Base-by-base conservation (phyloP, 2,797 vertebrate species). In the Aplochiton taeniatus region DNA sequence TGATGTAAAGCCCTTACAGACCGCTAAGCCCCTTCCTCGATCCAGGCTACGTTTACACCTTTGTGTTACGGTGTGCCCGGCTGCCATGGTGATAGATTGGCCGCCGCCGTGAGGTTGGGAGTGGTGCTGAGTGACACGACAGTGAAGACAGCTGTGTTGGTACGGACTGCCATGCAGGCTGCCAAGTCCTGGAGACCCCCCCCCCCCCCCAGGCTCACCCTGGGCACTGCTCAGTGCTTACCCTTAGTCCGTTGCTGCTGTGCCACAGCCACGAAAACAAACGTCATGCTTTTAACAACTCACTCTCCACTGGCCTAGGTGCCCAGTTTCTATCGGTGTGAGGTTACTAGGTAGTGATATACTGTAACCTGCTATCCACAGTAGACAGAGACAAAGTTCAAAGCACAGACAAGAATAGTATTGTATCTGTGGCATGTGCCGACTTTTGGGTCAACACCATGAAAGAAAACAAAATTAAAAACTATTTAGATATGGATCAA, bases 141-240 rank as follows among this genome's bases (percentile, higher is more conserved):
- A 84, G 90, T 83, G 50, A n/a, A 79, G 89, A 88, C 90, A 89
- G 87, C 90, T 89, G 89, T 84, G 83, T 83, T 90, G 90, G 87
- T 89, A 88, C 68, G 44, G 65, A 60, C 62, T 41, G 63, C 19
- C 6, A 13, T 67, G 65, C 66, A 54, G 0, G 60, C 81, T 88
- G 88, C 88, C 88, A 91, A 89, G 78, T 85, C 73, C 19, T 80
- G 79, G 80, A 85, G 76, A 76, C 76, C 75, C 83, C 76, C 79
- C 84, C 77, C 79, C 48, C 83, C 76, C 79, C 84, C 77, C 79
- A 46, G 43, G 80, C 59, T 76, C 74, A 85, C 85, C 82, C 83
- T 71, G 68, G 84, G 68, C 82, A 74, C 80, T 83, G 83, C 82
- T 87, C 76, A 69, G 80, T 73, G 81, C 77, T 85, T 65, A 83